Evolutionary conservation across 1,140 invertebrate species (phyloP), one percentile per base, ranked within the genome.

Genomic region (Saxidomus purpurata): DNA sequence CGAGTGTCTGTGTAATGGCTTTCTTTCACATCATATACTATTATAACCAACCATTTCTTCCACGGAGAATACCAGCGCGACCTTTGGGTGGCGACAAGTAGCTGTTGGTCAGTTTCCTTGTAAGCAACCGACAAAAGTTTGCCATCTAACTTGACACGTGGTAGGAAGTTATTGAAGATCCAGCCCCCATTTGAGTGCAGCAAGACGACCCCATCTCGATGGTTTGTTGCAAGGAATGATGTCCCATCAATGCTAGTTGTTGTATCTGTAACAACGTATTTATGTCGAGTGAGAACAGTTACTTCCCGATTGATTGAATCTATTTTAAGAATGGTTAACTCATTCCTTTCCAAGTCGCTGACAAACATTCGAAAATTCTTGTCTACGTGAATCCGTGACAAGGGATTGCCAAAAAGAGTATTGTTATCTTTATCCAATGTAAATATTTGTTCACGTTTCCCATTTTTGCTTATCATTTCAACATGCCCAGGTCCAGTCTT

Each of bases 161-260:
- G n/a, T 40, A 74, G 11, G 13, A 74, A 74, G 40, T 74, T 74
- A 36, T 74, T 74, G 69, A 74, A 74, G 28, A 74, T n/a, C 69
- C 69, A 74, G 22, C 40, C n/a, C n/a, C 69, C 69, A 36, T 74
- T 74, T 36, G 0, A 6, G 31, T 74, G 69, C n/a, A 74, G n/a
- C 34, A 74, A 19, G 8, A 74, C 69, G 17, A 74, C n/a, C 13
- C 69, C 69, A 36, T 74, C 69, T 19, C n/a, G 11, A 22, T 36
- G 40, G 15, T 13, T 36, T 6, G 69, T 74, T 40, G 69, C 34
- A 17, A 74, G 34, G 40, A 74, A 74, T n/a, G 69, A 74, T 15
- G 69, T 74, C 34, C 69, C 69, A 43, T 74, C 69, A 11, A 17
- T 0, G 11, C 13, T 74, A 74, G 40, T 36, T 3, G 69, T n/a